Percentiles rank a stretch among this genome's conserved stretches.
Conservation (phyloP, 1,140 invertebrate genomes). For the Hyles vespertilio region DNA sequence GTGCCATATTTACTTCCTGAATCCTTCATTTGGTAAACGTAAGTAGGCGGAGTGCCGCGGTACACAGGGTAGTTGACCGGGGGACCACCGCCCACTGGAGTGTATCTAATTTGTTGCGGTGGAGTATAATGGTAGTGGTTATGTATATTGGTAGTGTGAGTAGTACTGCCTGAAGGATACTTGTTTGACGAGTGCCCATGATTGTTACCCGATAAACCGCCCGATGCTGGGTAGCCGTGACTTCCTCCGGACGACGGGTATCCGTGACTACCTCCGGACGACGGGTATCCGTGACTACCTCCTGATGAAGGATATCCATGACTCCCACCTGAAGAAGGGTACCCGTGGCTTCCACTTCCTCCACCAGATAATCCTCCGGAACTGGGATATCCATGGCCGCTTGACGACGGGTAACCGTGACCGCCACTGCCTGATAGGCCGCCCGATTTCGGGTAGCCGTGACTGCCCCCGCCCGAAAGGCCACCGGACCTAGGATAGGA, state of each 20-base stretch:
- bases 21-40: slow-evolving; percentile 63
- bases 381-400: slow-evolving; percentile 41
- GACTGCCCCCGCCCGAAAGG: slow-evolving; percentile 34
- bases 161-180: slow-evolving; percentile 43
- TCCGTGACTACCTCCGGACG: slow-evolving; percentile 23
- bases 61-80: slow-evolving; percentile 58
- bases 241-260: slow-evolving; percentile 28
- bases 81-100: slow-evolving; percentile 35
- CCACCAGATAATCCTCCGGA: slow-evolving; percentile 37
- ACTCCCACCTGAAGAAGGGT: slow-evolving; percentile 20
- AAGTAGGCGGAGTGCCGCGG: slow-evolving; percentile 54
- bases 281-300: slow-evolving; percentile 32
- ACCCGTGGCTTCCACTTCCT: slow-evolving; percentile 20
- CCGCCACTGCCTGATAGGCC: slow-evolving; percentile 16
- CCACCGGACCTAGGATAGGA: slow-evolving; percentile 40
- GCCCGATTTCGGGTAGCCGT: slow-evolving; percentile 33
- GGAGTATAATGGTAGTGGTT: slow-evolving; percentile 61
- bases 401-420: slow-evolving; percentile 33
- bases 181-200: slow-evolving; percentile 13
- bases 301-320: slow-evolving; percentile 25
- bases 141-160: slow-evolving; percentile 45
- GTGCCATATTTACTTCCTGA: slow-evolving; percentile 67
- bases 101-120: slow-evolving; percentile 56
- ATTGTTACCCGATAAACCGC: slow-evolving; percentile 18
- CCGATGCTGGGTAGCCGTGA: slow-evolving; percentile 10